Evolutionary conservation across 2,888 invertebrate genomes (phyloP).

Genomic region (Athrips mouffetella): DNA sequence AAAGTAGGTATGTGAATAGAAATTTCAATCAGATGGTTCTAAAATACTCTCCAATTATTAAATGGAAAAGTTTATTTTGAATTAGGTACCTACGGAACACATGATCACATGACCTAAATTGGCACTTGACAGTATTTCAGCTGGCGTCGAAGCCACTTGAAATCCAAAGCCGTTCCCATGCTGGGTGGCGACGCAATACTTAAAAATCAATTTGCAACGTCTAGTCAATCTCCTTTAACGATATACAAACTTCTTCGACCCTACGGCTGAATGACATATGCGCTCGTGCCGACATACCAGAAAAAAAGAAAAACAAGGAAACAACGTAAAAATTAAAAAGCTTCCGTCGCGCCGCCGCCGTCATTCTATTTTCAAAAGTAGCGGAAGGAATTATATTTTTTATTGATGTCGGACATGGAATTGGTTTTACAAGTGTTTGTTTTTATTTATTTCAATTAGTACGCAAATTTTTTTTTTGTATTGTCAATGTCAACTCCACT

Average conservation of each 20-base stretch:
- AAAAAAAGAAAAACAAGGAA: slow-evolving; percentile 47
- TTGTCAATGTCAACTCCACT: not conserved
- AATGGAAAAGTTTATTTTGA: too few relatives aligned
- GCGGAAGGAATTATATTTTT: slow-evolving; percentile 31
- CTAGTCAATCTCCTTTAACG: slow-evolving; percentile 63
- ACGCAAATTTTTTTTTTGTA: not conserved
- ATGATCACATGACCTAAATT: not conserved
- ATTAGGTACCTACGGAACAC: not conserved
- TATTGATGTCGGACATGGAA: slow-evolving; percentile 22
- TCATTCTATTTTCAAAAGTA: slow-evolving; percentile 26
- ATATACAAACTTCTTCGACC: slow-evolving; percentile 37
- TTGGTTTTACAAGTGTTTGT: slow-evolving; percentile 12
- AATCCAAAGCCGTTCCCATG: slow-evolving; percentile 50
- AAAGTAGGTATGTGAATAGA: too few relatives aligned
- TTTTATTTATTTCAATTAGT: slow-evolving; percentile 1
- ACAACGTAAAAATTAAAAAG: slow-evolving; percentile 39
- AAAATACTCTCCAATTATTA: too few relatives aligned
- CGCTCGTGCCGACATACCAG: slow-evolving; percentile 33
- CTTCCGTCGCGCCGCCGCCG: slow-evolving; percentile 42
- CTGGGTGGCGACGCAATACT: slow-evolving; percentile 76
- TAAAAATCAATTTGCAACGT: slow-evolving; percentile 71
- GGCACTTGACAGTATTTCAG: slow-evolving; percentile 28
- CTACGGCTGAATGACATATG: slow-evolving; percentile 51
- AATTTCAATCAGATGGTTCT: too few relatives aligned
- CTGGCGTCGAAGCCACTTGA: slow-evolving; percentile 58